Base-by-base conservation (phyloP, 2,888 invertebrate species). In the Drosophila pegasa region DNA sequence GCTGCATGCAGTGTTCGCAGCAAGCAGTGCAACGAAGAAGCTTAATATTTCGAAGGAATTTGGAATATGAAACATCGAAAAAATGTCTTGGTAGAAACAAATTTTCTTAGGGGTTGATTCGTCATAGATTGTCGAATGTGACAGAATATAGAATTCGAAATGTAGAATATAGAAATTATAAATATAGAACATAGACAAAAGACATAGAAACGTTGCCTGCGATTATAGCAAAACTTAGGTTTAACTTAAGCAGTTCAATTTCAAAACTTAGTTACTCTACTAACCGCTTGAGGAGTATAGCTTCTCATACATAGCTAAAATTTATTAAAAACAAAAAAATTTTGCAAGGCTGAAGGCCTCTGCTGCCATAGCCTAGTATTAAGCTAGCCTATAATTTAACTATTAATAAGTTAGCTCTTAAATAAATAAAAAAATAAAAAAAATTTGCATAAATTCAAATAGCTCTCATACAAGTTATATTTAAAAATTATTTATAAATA, bases 201-300 rank as follows among this genome's bases (percentile, higher is more conserved):
- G 16, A 38, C 1, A 16, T 22, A 12, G 20, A 38, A 29, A 41
- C 20, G 20, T 48, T 2, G 5, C 2, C 4, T 6, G 2, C 14
- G 10, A 10, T 50, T 50, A 50, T 50, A 35, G 50, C 10, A 50
- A 35, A 50, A 20, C 9, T 4, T 22, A 9, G 33, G 1, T 2
- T 16, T 12, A 3, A 4, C 2, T 4, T 0, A 69, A 52, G 56
- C 55, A 55, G 58, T 51, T 4, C 0, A 47, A 37, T 9, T n/a
- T 2, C 0, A 8, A 22, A 0, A 4, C 6, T 7, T 25, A 54
- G 45, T 75, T 65, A 1, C 20, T 14, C 66, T 71, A 58, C 65
- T 47, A 8, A 0, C 52, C 73, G 60, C 40, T 57, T n/a, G 41
- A 25, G 6, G 29, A 16, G 5, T 1, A 47, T 35, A 14, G 18